Evolutionary conservation across 2,888 invertebrate genomes (phyloP), one percentile per base, ranked within the genome.

Genomic region (Podabrus alpinus): DNA sequence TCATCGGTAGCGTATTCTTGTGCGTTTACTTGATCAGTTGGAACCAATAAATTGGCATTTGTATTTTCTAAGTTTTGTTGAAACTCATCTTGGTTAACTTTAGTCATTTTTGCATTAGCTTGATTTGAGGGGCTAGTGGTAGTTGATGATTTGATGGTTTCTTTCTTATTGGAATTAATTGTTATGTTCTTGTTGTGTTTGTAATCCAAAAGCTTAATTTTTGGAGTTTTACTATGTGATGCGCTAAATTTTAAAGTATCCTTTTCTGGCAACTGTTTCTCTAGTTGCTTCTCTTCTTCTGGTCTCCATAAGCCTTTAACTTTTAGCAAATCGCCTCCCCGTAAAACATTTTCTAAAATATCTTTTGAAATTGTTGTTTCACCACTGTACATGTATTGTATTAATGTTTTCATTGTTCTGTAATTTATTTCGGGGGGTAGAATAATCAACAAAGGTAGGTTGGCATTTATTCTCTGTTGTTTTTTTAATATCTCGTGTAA

Each of bases 301-400:
- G 92, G 93, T 82, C 94, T 90, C 90, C 94, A 95, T 1, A 95
- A 88, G 0, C 95, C 95, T 67, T 94, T 92, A 68, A 95, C 93
- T 85, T 95, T 93, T 3, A 95, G 87, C 13, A 95, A 91, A 84
- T 95, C 95, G 0, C 95, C 95, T 0, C 95, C 95, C 84, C 93
- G 92, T 24, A 95, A 86, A 1, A 95, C 95, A 78, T 92, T 93
- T 80, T 94, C 94, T 75, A 95, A 86, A 66, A 95, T 94, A 83
- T 95, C 95, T 87, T 95, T 95, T 71, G 94, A 94, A 24, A 95
- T 95, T 62, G 95, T 95, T 24, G 95, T 94, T 88, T 94, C 94
- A 17, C 93, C 93, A 88, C 86, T 85, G 87, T 95, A 95, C 94
- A 95, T 95, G 85, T 95, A 95, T 83, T 95, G 94, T 61, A 95